These are phyloP conservation scores for Gari tellinella DNA, from an alignment of 2,888 invertebrate genomes.

Conservation along the genomic window DNA sequence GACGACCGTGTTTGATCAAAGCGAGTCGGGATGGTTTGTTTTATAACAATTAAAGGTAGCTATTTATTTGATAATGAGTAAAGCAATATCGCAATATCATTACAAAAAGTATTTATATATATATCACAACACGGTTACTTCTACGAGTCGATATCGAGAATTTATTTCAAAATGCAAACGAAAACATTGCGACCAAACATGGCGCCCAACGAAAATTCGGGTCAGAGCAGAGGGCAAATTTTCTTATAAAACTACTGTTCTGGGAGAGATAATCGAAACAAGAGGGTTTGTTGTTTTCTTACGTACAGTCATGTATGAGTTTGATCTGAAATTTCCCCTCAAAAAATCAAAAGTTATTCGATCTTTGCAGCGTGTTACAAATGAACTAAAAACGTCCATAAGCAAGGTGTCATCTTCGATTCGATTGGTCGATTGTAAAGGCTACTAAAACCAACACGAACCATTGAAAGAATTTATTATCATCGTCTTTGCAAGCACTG, in stretches of 20 bases:
- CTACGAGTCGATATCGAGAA: too few species aligned
- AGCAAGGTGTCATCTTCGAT: conserved; percentile 30
- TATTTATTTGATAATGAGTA: too few species aligned
- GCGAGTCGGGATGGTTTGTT: too few species aligned
- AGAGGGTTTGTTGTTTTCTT: not conserved
- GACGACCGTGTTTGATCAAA: too few species aligned
- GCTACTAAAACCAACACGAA: not conserved
- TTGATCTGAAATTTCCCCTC: conserved; percentile 65
- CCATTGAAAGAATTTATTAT: not conserved
- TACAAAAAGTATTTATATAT: too few species aligned
- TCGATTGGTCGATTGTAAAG: conserved; percentile 33
- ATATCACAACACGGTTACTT: too few species aligned
- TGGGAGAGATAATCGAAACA: too few species aligned
- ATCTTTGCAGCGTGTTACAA: conserved; percentile 75
- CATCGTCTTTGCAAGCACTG: not conserved
- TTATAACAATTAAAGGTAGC: too few species aligned
- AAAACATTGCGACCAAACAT: not conserved
- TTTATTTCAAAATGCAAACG: too few species aligned
- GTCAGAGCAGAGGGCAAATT: too few species aligned
- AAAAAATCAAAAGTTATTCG: conserved; percentile 76
- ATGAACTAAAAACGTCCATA: conserved; percentile 77
- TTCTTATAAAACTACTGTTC: too few species aligned
- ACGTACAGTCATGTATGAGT: conserved; percentile 55
- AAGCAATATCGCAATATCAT: too few species aligned
- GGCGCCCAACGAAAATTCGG: not conserved